Evolutionary conservation across 2,113 vertebrate genomes (phyloP).

Genomic region (Gymnogyps californianus): DNA sequence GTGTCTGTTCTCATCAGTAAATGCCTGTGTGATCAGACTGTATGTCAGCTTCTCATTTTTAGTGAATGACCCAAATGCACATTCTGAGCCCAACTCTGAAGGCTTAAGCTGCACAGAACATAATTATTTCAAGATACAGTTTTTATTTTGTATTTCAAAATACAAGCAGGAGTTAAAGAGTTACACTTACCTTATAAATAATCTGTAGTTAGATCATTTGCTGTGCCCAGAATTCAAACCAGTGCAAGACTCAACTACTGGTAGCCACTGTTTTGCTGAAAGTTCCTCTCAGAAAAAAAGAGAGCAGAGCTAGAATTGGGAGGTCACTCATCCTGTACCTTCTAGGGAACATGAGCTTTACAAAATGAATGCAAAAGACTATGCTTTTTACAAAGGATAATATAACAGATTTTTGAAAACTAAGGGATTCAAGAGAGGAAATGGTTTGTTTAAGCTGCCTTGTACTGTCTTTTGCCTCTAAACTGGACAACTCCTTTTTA

Average conservation of each 20-base stretch:
- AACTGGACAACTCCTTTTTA: not conserved
- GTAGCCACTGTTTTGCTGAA: not conserved
- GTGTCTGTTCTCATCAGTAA: not conserved
- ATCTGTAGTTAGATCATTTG: not conserved
- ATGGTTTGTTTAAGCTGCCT: not conserved
- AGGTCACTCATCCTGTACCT: not conserved
- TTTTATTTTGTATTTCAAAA: not conserved
- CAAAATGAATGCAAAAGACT: not conserved
- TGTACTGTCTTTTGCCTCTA: not conserved
- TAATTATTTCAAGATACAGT: not conserved
- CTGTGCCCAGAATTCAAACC: not conserved
- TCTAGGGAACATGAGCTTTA: not conserved
- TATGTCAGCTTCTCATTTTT: not conserved
- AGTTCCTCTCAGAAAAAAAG: not conserved
- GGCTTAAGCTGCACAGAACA: not conserved
- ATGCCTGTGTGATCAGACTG: not conserved
- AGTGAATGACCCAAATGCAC: not conserved
- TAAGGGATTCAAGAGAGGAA: not conserved
- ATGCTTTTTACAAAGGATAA: not conserved
- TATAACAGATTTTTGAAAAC: not conserved
- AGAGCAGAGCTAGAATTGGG: not conserved
- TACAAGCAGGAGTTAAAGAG: not conserved
- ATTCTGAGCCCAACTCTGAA: not conserved
- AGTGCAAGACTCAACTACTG: not conserved
- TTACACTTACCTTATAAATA: not conserved